These are phyloP conservation scores for Argyrosomus regius DNA, from an alignment of 2,797 vertebrate species.

Conservation along the genomic window DNA sequence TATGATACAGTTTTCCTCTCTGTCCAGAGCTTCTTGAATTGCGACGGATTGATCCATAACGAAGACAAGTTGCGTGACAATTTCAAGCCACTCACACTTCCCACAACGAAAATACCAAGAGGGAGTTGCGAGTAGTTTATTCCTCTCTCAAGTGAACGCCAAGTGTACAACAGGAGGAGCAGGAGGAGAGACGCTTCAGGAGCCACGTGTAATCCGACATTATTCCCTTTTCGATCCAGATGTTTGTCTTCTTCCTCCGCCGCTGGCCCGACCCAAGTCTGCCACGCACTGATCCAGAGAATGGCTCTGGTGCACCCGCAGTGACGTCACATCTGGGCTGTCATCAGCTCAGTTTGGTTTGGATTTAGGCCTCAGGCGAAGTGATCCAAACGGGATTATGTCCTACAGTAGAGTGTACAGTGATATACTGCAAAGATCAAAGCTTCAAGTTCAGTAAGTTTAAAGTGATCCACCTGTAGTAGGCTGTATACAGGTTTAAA, in stretches of 20 bases:
- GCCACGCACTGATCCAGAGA: constrained; percentile 79
- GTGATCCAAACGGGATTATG: constrained; percentile 25
- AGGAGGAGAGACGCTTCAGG: neutral
- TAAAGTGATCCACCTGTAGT: neutral
- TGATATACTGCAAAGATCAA: neutral
- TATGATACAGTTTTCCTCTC: constrained; percentile 86
- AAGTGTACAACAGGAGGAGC: neutral
- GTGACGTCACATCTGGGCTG: constrained; percentile 78
- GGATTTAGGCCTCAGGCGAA: constrained; percentile 39
- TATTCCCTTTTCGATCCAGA: constrained; percentile 55
- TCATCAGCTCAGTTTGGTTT: constrained; percentile 47
- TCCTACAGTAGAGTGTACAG: neutral
- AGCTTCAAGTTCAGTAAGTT: neutral
- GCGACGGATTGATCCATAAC: constrained; percentile 94
- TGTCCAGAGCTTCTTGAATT: constrained; percentile 90
- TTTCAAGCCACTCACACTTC: constrained; percentile 4
- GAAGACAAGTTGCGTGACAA: constrained; percentile 27
- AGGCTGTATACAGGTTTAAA: neutral
- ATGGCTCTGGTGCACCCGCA: constrained; percentile 1
- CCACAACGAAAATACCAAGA: neutral
- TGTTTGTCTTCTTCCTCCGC: constrained; percentile 29
- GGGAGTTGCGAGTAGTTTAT: constrained; percentile 22
- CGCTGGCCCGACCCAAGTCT: constrained; percentile 55
- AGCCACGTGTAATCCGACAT: constrained; percentile 43
- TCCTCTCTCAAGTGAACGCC: neutral